Evolutionary conservation across 2,113 vertebrate species (phyloP), one percentile per base, ranked within the genome.

Genomic region (Pantherophis guttatus): DNA sequence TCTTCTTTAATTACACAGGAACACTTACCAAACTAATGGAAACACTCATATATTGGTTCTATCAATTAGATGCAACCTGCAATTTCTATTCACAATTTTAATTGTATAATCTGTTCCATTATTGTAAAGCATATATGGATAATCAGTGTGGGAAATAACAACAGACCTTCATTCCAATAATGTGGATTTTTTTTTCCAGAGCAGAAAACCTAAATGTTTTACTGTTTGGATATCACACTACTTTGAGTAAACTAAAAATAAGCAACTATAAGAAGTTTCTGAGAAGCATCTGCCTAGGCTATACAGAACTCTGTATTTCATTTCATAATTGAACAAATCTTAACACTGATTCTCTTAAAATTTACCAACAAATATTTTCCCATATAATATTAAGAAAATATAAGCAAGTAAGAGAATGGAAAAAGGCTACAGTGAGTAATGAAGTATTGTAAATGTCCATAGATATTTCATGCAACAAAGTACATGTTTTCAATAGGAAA

Each of bases 11-110:
- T 88, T 92, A 88, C 86, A 75, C 59, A 29, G n/a, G 50, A 88
- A 75, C 19, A 88, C 15, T 92, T 92, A 88, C 39, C 88, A 92
- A 23, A n/a, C 88, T 89, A 92, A 92, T 88, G 24, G 48, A 92
- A 81, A 53, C 33, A 29, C 57, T 57, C 24, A 23, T 65, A 89
- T 81, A 65, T 89, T 89, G 44, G 52, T 75, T 89, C 55, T 89
- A 81, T 89, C 62, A 88, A 55, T 55, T 89, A 81, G 23, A 48
- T 92, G 62, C 24, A 89, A 92, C 62, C 87, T 52, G 6, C 53
- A 89, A n/a, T 92, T 57, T 92, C 24, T 26, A 58, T 81, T 92
- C 33, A 75, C 50, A 92, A 92, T 33, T 54, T 44, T 58, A 88
- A 57, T 89, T 70, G 81, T 92, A 57, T 89, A 57, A 88, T 89